Evolutionary conservation across 2,113 vertebrate species (phyloP).

Genomic region (Forbesichthys papilliferus): DNA sequence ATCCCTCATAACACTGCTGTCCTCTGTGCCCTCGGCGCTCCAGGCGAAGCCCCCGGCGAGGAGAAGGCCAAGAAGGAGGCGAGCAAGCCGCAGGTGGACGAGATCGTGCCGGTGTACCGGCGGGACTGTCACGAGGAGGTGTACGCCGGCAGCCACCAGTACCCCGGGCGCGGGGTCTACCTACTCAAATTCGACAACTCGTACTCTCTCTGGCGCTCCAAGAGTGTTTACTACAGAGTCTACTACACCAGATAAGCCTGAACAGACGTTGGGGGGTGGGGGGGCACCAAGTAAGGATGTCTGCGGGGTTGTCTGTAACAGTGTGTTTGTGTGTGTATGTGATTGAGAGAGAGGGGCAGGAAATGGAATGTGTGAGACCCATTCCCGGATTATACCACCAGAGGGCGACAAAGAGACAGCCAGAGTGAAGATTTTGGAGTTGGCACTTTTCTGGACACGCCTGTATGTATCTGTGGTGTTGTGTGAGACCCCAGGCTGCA

Average conservation of each 20-base stretch:
- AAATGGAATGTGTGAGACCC: slow-evolving; percentile 17
- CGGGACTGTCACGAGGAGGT: slow-evolving; percentile 99
- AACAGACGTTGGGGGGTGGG: slow-evolving; percentile 71
- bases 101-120: slow-evolving; percentile 99
- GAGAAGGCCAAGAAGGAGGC: slow-evolving; percentile 93
- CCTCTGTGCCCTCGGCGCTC: slow-evolving; percentile 10
- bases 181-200: slow-evolving; percentile 99
- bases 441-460: slow-evolving; percentile 37
- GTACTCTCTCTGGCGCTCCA: slow-evolving; percentile 98
- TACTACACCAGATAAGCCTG: slow-evolving; percentile 99
- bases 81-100: slow-evolving; percentile 93
- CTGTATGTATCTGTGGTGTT: slow-evolving; percentile 13
- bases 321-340: slow-evolving; percentile 10
- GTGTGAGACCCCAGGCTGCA: slow-evolving; percentile 37
- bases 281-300: slow-evolving; percentile 64
- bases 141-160: slow-evolving; percentile 98
- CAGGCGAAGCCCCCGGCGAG: slow-evolving; percentile 79
- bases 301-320: slow-evolving; percentile 13
- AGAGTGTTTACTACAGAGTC: slow-evolving; percentile 99
- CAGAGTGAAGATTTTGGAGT: slow-evolving; percentile 30
- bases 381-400: slow-evolving; percentile 64
- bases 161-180: slow-evolving; percentile 95
- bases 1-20: not conserved
- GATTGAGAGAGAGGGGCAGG: slow-evolving; percentile 2
- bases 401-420: slow-evolving; percentile 63